phyloP scores from a whole-genome alignment of 2,797 vertebrate species.

The Parambassis ranga region DNA sequence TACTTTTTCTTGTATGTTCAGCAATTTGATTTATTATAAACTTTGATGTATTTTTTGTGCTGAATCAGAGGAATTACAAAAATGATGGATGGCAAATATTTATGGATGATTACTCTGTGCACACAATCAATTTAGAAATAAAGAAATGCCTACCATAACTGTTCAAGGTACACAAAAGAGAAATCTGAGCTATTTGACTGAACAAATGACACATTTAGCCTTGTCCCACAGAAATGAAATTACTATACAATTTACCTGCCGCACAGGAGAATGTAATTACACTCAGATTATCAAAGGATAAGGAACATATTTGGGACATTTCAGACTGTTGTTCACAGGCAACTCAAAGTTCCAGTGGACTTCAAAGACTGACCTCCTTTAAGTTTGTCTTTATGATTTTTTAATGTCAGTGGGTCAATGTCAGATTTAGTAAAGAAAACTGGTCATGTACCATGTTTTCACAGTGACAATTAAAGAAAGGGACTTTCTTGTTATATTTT shows the following conservation, averaged over 20 bases:
- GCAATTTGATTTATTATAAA: slow-evolving; percentile 1
- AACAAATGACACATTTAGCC: neutral
- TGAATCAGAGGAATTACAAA: slow-evolving; percentile 13
- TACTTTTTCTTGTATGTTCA: slow-evolving; percentile 1
- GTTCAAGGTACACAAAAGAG: neutral
- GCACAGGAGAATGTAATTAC: neutral
- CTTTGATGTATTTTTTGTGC: slow-evolving; percentile 1
- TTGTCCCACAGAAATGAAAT: neutral
- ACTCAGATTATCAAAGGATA: too few species aligned
- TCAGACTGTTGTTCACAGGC: too few species aligned
- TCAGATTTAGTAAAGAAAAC: too few species aligned
- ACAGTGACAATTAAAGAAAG: too few species aligned
- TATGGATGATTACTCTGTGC: neutral
- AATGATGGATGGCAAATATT: neutral
- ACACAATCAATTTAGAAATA: slow-evolving; percentile 12
- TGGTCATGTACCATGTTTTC: too few species aligned
- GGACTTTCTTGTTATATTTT: too few species aligned
- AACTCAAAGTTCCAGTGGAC: neutral
- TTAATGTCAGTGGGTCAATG: too few species aligned
- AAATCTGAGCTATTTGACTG: neutral
- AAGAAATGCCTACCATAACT: slow-evolving; percentile 8
- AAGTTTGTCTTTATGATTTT: too few species aligned
- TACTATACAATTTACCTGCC: too few species aligned
- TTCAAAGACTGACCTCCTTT: too few species aligned
- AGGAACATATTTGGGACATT: too few species aligned